A percentile compares a stretch with the other conserved stretches of the same genome.
phyloP scores from a whole-genome alignment of 1,140 invertebrate species.

The Drosophila equinoxialis region DNA sequence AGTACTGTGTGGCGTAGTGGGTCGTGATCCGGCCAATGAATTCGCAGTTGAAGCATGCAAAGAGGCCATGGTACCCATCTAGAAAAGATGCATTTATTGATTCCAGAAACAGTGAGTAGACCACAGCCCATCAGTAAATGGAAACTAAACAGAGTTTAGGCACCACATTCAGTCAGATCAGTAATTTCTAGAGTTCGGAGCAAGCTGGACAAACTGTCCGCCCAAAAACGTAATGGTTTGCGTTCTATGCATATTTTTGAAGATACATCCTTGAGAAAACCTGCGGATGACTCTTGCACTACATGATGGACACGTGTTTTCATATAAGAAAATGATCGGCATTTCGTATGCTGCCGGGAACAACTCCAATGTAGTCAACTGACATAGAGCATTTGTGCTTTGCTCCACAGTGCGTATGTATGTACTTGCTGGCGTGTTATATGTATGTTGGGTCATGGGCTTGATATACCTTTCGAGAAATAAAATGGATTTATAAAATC shows the following conservation, averaged over 20 bases:
- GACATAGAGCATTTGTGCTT: conserved; percentile 91
- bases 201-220: conserved; percentile 94
- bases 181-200: conserved; percentile 95
- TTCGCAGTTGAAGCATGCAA: conserved; percentile 91
- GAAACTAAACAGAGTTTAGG: conserved; percentile 91
- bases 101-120: conserved; percentile 95
- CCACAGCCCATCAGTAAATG: conserved; percentile 92
- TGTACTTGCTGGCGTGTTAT: too few species aligned
- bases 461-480: too few species aligned
- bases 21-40: conserved; percentile 92
- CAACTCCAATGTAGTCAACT: conserved; percentile 93
- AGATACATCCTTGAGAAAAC: conserved; percentile 96
- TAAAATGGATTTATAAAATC: too few species aligned
- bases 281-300: conserved; percentile 97
- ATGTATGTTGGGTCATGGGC: too few species aligned
- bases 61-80: conserved; percentile 95
- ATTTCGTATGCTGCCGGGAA: conserved; percentile 98
- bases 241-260: conserved; percentile 97
- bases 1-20: conserved; percentile 93
- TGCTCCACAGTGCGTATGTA: conserved; percentile 92
- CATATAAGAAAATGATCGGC: conserved; percentile 99
- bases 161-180: conserved; percentile 95
- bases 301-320: conserved; percentile 98
- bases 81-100: conserved; percentile 41
- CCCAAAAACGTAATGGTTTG: conserved; percentile 97